These are phyloP conservation scores for Noctua janthe DNA, from an alignment of 2,888 invertebrate genomes.

Conservation along the genomic window DNA sequence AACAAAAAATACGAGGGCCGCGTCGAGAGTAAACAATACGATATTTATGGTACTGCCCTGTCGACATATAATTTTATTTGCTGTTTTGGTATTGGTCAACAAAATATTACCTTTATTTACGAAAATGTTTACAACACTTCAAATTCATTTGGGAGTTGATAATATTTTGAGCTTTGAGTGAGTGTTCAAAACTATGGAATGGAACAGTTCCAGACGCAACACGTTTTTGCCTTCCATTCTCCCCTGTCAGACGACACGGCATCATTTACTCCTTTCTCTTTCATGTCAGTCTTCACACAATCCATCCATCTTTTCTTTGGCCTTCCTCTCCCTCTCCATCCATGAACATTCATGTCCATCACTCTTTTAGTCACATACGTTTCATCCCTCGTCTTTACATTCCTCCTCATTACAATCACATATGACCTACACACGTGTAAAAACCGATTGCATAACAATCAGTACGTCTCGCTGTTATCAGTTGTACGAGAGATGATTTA, in stretches of 20 bases:
- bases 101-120: background rate
- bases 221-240: no score
- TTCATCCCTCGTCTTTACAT: no score
- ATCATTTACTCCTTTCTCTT: no score
- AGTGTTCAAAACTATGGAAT: background rate
- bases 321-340: no score
- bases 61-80: background rate
- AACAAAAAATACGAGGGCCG: background rate
- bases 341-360: no score
- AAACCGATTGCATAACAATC: slow-evolving; percentile 28
- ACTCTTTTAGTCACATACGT: no score
- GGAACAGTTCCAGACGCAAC: background rate
- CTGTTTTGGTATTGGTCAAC: background rate
- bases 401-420: no score
- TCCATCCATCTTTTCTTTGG: no score
- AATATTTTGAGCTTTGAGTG: background rate
- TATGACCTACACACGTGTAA: background rate
- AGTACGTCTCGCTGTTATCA: slow-evolving; percentile 40
- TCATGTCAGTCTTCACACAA: no score
- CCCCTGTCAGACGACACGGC: no score
- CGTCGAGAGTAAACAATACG: background rate
- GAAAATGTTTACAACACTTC: background rate
- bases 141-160: background rate
- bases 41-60: background rate
- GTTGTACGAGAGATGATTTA: slow-evolving; percentile 52